Conservation (phyloP, 2,888 invertebrate species). For the Luperina nickerlii region DNA sequence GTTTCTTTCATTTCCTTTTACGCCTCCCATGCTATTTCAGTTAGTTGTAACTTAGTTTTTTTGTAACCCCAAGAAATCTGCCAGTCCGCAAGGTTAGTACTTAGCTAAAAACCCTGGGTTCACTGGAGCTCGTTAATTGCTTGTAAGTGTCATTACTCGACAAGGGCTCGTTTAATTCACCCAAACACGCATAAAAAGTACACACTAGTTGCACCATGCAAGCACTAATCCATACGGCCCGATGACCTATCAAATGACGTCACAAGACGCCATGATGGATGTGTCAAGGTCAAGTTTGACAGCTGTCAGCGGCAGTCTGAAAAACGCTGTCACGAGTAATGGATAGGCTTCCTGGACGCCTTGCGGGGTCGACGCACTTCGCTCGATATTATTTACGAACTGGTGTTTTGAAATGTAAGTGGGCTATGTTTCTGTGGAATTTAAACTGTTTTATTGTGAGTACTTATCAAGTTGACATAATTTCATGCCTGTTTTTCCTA, state of each 20-base stretch:
- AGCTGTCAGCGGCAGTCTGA: constrained; percentile 80
- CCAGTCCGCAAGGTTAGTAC: no score
- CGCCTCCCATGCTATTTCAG: background rate
- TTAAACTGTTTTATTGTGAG: constrained; percentile 15
- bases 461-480: background rate
- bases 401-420: constrained; percentile 39
- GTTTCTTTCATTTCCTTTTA: background rate
- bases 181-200: background rate
- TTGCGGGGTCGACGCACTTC: constrained; percentile 78
- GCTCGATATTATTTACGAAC: constrained; percentile 66
- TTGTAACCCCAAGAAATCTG: background rate
- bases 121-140: background rate
- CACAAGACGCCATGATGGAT: constrained; percentile 76
- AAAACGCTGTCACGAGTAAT: constrained; percentile 87
- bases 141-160: background rate
- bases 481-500: background rate
- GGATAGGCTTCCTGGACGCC: constrained; percentile 82
- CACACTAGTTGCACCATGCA: constrained; percentile 34
- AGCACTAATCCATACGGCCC: constrained; percentile 25
- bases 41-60: background rate
- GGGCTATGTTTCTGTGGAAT: constrained; percentile 32
- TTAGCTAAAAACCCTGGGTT: background rate
- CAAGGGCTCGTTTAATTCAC: background rate
- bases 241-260: constrained; percentile 62
- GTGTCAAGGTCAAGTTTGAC: constrained; percentile 84